phyloP scores from a whole-genome alignment of 2,888 invertebrate genomes.

The Oligia strigilis region DNA sequence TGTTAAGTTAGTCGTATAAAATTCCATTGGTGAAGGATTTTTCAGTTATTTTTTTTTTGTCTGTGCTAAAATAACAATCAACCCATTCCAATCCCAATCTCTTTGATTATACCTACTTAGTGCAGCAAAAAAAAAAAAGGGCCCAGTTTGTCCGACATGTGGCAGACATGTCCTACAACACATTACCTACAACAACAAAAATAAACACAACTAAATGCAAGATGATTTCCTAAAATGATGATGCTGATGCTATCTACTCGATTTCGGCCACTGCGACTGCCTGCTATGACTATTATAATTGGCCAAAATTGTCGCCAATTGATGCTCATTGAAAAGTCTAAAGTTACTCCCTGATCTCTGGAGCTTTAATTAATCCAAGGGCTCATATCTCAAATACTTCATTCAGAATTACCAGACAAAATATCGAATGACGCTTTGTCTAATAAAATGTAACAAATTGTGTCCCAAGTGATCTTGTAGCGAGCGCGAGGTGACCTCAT shows the following conservation, averaged over 20 bases:
- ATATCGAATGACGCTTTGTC: not conserved
- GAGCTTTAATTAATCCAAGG: not conserved
- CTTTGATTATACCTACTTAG: too few species aligned
- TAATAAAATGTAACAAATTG: slow-evolving; percentile 32
- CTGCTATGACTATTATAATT: not conserved
- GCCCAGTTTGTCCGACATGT: not conserved
- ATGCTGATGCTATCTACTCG: too few species aligned
- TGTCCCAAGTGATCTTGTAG: slow-evolving; percentile 27
- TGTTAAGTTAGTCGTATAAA: too few species aligned
- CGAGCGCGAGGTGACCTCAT: slow-evolving; percentile 47
- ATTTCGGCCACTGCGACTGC: not conserved
- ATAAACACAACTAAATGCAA: not conserved
- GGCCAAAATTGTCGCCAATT: not conserved
- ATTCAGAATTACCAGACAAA: not conserved
- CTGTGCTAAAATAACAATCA: too few species aligned
- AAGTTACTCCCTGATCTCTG: not conserved
- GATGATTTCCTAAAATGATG: too few species aligned
- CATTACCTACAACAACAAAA: not conserved
- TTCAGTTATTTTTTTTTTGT: too few species aligned
- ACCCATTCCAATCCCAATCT: too few species aligned
- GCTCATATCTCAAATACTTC: slow-evolving; percentile 4
- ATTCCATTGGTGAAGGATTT: too few species aligned
- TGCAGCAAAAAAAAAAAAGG: not conserved
- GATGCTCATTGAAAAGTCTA: not conserved
- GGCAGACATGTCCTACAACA: not conserved